phyloP scores from a whole-genome alignment of 2,888 invertebrate species.

The Gisinianus flammeolus region DNA sequence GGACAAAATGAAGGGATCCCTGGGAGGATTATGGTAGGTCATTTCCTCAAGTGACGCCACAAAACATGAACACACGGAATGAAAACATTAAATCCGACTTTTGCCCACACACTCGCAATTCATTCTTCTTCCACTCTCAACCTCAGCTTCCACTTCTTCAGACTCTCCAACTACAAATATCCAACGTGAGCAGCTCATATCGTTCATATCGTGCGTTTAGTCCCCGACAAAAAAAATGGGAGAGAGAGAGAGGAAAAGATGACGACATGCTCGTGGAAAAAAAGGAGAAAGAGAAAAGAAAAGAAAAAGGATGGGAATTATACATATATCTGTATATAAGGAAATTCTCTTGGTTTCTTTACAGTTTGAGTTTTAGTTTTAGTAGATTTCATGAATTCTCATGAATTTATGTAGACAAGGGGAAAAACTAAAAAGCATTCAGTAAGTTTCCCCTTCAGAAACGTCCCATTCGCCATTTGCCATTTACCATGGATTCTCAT shows the following conservation, averaged over 20 bases:
- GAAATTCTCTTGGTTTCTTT: not conserved
- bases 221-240: not conserved
- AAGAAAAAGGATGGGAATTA: not conserved
- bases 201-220: not conserved
- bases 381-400: constrained; percentile 10
- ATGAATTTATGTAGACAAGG: constrained; percentile 9
- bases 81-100: constrained; percentile 36
- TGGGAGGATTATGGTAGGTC: constrained; percentile 46
- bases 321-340: not conserved
- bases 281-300: not conserved
- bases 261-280: not conserved
- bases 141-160: not conserved
- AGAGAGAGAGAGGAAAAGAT: not conserved
- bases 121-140: not conserved
- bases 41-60: constrained; percentile 45
- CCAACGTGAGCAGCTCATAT: not conserved
- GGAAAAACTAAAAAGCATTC: not conserved
- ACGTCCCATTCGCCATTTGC: too few species aligned
- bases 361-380: not conserved
- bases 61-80: constrained; percentile 35
- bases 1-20: constrained; percentile 30
- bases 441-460: not conserved
- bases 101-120: constrained; percentile 1
- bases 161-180: not conserved
- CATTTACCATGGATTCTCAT: too few species aligned